Conservation (phyloP, 2,797 vertebrate species). For the Heteromormyrus szaboi region DNA sequence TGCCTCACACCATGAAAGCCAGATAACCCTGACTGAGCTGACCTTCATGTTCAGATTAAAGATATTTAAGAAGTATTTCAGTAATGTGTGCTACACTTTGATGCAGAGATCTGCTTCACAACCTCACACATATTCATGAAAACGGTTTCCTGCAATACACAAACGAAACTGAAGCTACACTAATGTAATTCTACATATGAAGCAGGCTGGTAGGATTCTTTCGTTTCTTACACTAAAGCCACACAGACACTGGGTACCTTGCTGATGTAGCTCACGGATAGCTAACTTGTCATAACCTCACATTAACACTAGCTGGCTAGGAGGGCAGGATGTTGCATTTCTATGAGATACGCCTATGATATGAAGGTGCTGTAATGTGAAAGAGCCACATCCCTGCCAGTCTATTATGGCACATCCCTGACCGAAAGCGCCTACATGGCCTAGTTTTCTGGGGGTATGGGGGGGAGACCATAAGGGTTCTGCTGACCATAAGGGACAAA, state of each 20-base stretch:
- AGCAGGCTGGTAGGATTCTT: background rate
- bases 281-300: background rate
- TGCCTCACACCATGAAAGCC: background rate
- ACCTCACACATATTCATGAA: background rate
- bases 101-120: background rate
- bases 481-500: background rate
- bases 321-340: background rate
- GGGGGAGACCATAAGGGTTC: background rate
- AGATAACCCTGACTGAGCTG: background rate
- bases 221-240: background rate
- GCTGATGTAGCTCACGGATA: background rate
- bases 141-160: background rate
- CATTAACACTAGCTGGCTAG: background rate
- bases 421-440: background rate
- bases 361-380: background rate
- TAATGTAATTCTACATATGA: background rate
- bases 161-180: background rate
- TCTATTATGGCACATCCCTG: background rate
- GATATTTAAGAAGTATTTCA: background rate
- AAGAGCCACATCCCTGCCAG: background rate
- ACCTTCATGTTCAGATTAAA: background rate
- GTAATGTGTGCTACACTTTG: background rate
- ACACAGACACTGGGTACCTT: background rate
- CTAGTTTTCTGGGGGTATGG: background rate
- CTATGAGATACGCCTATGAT: background rate